Percentiles rank a stretch among this genome's conserved stretches.
Evolutionary conservation across 2,113 vertebrate genomes (phyloP).

Genomic region (Istiophorus platypterus): DNA sequence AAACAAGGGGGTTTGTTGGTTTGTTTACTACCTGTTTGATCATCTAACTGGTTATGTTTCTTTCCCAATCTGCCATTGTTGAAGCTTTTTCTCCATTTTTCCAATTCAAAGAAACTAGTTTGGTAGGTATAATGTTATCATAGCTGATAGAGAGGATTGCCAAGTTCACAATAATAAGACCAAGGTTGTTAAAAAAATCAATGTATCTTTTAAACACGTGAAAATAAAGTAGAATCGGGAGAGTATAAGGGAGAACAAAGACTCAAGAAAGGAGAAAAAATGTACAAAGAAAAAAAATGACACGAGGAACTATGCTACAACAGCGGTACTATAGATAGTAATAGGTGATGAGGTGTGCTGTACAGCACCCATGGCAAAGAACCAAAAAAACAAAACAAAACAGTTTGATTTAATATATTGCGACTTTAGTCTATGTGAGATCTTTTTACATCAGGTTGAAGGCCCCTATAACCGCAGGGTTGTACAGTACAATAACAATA

Average conservation of each 20-base stretch:
- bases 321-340: constrained; percentile 15
- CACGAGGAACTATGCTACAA: background rate
- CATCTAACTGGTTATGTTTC: background rate
- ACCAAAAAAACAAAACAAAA: constrained; percentile 56
- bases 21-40: background rate
- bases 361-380: constrained; percentile 61
- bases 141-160: background rate
- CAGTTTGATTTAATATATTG: constrained; percentile 66
- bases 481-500: constrained; percentile 41
- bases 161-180: background rate
- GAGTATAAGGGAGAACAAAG: background rate
- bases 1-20: no score
- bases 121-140: background rate
- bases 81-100: background rate
- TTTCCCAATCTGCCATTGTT: background rate
- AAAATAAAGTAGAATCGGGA: background rate
- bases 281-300: background rate
- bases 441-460: constrained; percentile 52
- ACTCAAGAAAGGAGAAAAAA: background rate
- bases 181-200: background rate
- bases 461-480: constrained; percentile 51
- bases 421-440: constrained; percentile 64
- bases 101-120: background rate
- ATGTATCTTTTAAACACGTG: background rate
- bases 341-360: constrained; percentile 29